Evolutionary conservation across 2,888 invertebrate species (phyloP), one percentile per base, ranked within the genome.

Genomic region (Spicauda simplicius): DNA sequence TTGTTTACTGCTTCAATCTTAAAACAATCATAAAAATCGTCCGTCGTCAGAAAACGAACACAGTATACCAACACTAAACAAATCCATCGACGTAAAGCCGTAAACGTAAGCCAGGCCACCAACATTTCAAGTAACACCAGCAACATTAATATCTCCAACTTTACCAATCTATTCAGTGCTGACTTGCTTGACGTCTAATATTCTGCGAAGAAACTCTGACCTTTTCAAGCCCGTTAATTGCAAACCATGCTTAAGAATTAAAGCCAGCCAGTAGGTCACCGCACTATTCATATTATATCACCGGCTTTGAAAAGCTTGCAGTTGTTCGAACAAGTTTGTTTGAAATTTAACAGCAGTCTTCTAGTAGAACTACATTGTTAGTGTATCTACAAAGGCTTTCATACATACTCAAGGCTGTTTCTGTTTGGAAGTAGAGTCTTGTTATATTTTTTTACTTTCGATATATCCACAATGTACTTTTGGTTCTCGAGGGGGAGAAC

Each of bases 221-320:
- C 66, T 60, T 66, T 66, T 66, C 60, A 60, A 66, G 60, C 41
- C 54, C 60, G 56, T 67, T 67, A 67, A 67, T 67, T 67, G 67
- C 56, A 61, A 67, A 61, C 67, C 67, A 56, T 52, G 67, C 67
- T 67, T 37, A 67, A 67, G 67, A 67, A 67, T 61, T 67, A 67
- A 67, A 61, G 52, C 41, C 50, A 52, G 56, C 67, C 48, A 66
- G 60, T 67, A 61, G 67, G 67, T 67, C 67, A 54, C 61, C 67
- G 61, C 67, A 67, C 67, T 67, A 67, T 67, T 67, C 67, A 67
- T 67, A 67, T 61, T 67, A 67, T 67, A 67, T 67, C 61, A 55
- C 61, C 55, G 61, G 50, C 67, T 61, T 67, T 67, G 61, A 67
- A 57, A 56, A 67, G 61, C 67, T 52, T 61, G 61, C 37, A 61